A percentile compares a stretch with the other conserved stretches of the same genome.
Conservation (phyloP, 2,797 vertebrate species). For the Gambusia yucatana region DNA sequence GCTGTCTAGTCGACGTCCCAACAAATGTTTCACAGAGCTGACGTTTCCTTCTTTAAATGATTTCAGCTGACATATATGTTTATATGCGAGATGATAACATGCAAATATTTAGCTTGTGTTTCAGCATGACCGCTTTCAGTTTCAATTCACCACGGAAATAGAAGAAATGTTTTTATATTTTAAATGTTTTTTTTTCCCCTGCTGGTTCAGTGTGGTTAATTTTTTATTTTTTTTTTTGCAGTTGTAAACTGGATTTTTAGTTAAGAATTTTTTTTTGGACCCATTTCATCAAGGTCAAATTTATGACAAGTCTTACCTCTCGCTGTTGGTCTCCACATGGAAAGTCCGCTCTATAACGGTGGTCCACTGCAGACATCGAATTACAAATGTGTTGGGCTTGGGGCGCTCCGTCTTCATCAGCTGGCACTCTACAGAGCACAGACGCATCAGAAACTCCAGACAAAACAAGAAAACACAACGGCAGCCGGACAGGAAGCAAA, state of each 20-base stretch:
- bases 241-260: neutral
- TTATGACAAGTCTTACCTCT: constrained; percentile 78
- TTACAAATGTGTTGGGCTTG: constrained; percentile 93
- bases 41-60: neutral
- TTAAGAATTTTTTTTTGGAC: neutral
- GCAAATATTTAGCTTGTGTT: neutral
- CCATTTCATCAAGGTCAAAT: neutral
- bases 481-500: constrained; percentile 52
- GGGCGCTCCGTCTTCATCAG: constrained; percentile 96
- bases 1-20: neutral
- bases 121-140: neutral
- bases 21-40: neutral
- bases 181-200: too few relatives aligned
- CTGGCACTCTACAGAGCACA: constrained; percentile 87
- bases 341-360: constrained; percentile 95
- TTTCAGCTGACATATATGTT: neutral
- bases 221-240: neutral
- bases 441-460: neutral
- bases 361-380: constrained; percentile 97
- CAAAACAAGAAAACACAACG: neutral
- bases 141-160: neutral
- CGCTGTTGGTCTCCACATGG: constrained; percentile 90
- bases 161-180: neutral
- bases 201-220: neutral
- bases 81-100: neutral